A percentile compares a stretch with the other conserved stretches of the same genome.
Conservation (phyloP, 2,113 vertebrate genomes). For the Thalassarche chlororhynchos region DNA sequence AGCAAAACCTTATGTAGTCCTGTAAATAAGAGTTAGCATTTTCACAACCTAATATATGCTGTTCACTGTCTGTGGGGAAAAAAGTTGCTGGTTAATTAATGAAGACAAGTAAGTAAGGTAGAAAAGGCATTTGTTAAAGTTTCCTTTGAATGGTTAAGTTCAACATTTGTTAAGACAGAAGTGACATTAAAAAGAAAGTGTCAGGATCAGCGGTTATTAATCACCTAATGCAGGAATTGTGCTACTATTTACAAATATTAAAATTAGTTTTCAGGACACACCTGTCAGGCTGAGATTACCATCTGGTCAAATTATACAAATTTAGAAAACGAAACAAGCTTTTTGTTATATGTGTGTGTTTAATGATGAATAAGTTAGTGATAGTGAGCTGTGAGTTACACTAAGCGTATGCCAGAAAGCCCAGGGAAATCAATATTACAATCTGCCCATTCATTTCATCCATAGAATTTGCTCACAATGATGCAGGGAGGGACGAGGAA, state of each 20-base stretch:
- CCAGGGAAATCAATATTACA: neutral
- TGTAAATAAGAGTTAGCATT: neutral
- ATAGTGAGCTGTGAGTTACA: neutral
- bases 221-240: neutral
- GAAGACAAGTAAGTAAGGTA: neutral
- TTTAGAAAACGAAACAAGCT: neutral
- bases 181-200: neutral
- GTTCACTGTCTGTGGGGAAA: neutral
- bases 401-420: neutral
- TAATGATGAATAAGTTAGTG: neutral
- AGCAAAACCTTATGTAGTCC: neutral
- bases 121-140: neutral
- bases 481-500: neutral
- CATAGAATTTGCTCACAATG: neutral
- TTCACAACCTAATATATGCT: neutral
- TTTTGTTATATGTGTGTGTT: neutral
- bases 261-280: neutral
- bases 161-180: neutral
- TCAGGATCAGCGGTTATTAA: neutral
- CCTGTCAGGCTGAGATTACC: neutral
- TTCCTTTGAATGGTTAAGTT: neutral
- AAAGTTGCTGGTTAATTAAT: neutral
- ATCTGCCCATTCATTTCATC: neutral
- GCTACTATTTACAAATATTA: neutral
- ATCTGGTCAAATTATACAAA: neutral